These are phyloP conservation scores for Corythaeola cristata DNA, from an alignment of 2,113 vertebrate species.

Conservation along the genomic window DNA sequence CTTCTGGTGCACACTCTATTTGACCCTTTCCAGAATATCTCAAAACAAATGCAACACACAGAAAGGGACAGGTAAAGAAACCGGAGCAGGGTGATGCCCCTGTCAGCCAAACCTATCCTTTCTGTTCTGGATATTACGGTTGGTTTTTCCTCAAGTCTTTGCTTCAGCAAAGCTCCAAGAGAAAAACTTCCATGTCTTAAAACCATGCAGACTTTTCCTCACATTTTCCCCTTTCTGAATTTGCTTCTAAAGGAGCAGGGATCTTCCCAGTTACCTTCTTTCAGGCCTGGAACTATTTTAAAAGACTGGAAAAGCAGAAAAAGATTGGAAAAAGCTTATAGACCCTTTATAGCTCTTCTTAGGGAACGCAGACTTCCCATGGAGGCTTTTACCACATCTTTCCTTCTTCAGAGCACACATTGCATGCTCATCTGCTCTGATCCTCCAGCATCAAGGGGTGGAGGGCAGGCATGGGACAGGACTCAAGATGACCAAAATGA, in stretches of 20 bases:
- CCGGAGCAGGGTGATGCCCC: background rate
- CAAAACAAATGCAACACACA: background rate
- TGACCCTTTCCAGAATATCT: background rate
- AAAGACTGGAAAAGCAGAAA: background rate
- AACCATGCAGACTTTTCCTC: background rate
- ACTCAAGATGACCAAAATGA: background rate
- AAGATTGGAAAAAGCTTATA: background rate
- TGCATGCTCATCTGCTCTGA: background rate
- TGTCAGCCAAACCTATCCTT: background rate
- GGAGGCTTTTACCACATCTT: background rate
- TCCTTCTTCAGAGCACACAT: background rate
- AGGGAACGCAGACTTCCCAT: background rate
- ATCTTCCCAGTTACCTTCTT: background rate
- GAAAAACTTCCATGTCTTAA: background rate
- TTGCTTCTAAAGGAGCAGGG: background rate
- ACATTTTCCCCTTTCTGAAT: background rate
- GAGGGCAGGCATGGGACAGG: background rate
- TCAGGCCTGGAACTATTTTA: background rate
- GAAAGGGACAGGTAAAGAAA: background rate
- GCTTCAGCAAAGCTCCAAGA: background rate
- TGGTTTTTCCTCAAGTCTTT: background rate
- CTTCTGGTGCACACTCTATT: background rate
- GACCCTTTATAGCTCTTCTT: background rate
- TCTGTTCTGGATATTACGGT: background rate
- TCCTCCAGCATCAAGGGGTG: background rate